Percentiles rank a stretch among this genome's conserved stretches.
Conservation (phyloP, 2,797 vertebrate genomes). For the Hyperoplus lanceolatus region DNA sequence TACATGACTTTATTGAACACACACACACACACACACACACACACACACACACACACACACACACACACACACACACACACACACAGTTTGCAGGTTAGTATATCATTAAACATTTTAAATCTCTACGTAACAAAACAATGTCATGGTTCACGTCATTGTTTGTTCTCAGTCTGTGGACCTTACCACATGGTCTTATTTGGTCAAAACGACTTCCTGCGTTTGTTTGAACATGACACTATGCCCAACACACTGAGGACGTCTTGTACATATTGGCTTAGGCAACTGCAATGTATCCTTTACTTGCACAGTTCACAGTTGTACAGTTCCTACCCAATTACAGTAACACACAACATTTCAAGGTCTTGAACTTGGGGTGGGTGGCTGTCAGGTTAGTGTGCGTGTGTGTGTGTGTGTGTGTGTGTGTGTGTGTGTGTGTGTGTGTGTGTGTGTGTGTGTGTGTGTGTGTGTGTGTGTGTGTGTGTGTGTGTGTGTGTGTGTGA, state of each 20-base stretch:
- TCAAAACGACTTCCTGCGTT: not conserved
- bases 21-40: no score
- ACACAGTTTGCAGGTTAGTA: conserved; percentile 7
- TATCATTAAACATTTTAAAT: not conserved
- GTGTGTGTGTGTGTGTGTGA: not conserved
- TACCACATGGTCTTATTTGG: not conserved
- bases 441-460: not conserved
- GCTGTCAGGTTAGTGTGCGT: no score
- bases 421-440: not conserved
- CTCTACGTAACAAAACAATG: not conserved
- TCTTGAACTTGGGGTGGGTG: not conserved
- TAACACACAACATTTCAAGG: conserved; percentile 15
- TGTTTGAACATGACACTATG: not conserved
- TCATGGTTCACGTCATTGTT: not conserved
- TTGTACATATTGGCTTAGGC: no score
- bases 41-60: conserved; percentile 1
- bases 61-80: not conserved
- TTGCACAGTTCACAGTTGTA: no score
- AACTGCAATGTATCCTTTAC: not conserved
- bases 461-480: not conserved
- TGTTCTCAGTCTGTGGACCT: not conserved
- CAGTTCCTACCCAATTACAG: conserved; percentile 18
- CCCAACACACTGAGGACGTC: not conserved
- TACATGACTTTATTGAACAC: no score
- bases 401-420: no score